Evolutionary conservation across 2,113 vertebrate genomes (phyloP).

Genomic region (Pionites leucogaster): DNA sequence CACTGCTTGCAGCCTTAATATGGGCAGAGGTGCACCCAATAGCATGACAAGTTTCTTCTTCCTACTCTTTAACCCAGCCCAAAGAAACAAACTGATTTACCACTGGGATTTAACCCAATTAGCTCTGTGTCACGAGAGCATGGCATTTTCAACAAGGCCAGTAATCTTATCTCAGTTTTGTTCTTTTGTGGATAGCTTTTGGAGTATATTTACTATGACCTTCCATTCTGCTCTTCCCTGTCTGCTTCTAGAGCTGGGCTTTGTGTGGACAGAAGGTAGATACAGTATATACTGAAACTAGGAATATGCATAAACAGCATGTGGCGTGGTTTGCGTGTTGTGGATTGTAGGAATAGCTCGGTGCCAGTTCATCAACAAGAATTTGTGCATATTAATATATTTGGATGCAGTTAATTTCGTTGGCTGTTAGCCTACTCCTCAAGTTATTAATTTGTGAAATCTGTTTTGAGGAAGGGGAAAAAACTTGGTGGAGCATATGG

Average conservation of each 20-base stretch:
- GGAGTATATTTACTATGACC: constrained; percentile 50
- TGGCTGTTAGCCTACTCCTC: constrained; percentile 15
- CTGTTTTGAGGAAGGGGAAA: constrained; percentile 49
- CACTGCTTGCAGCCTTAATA: background rate
- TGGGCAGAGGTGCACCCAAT: background rate
- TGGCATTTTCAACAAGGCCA: background rate
- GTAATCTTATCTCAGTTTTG: constrained; percentile 25
- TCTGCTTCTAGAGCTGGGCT: constrained; percentile 6
- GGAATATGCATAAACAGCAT: constrained; percentile 51
- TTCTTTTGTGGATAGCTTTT: constrained; percentile 45
- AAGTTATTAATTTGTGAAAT: constrained; percentile 66
- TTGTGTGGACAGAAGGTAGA: constrained; percentile 53
- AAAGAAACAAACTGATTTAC: background rate
- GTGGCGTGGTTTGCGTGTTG: constrained; percentile 37
- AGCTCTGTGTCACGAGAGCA: background rate
- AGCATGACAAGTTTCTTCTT: background rate
- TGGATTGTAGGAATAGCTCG: constrained; percentile 29
- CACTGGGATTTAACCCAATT: background rate
- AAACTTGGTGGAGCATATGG: constrained; percentile 70
- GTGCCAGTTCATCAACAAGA: constrained; percentile 51
- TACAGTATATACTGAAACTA: background rate
- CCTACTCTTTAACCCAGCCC: background rate
- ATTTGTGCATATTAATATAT: constrained; percentile 61
- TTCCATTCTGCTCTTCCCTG: background rate
- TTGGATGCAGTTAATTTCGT: constrained; percentile 19